Evolutionary conservation across 2,888 invertebrate species (phyloP), one percentile per base, ranked within the genome.

Genomic region (Timandra comae): DNA sequence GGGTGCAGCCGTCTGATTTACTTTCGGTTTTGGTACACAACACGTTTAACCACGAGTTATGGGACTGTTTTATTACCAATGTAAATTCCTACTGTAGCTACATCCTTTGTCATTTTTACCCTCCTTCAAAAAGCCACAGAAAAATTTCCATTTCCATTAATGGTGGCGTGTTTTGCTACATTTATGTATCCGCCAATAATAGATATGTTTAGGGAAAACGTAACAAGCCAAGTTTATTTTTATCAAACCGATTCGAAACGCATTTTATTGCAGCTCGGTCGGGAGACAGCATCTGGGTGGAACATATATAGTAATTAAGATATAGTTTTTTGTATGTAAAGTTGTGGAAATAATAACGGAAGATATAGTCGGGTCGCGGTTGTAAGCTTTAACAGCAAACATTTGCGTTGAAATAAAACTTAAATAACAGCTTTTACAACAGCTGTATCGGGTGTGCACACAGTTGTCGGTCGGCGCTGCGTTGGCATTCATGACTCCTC

Each of bases 11-110:
- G 57, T 53, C 55, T 58, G 64, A 61, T 64, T 67, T 63, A 64
- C 57, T 67, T 60, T 63, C 41, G 51, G 51, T 53, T 52, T 63
- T 54, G 43, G 51, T 53, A 48, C 56, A 52, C 47, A 38, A 42
- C 43, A 37, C 50, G 48, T 41, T 45, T 51, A 46, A 51, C 43
- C 39, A 35, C 46, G 41, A 55, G 49, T 56, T 56, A 56, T 52
- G 52, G 43, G 43, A 44, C 48, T 46, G 49, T 48, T 56, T 54
- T 57, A 54, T 52, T 37, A 34, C 48, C 36, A 41, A 55, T 49
- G 49, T 53, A 56, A 50, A 51, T 59, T 50, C 37, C 29, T 31
- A 35, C 33, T 44, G 41, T 30, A 42, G 43, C 37, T 30, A 41
- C 31, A 34, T 47, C 29, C 30, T 25, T 34, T 41, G 41, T 40